Evolutionary conservation across 2,113 vertebrate genomes (phyloP).

Genomic region (Columba janthina): DNA sequence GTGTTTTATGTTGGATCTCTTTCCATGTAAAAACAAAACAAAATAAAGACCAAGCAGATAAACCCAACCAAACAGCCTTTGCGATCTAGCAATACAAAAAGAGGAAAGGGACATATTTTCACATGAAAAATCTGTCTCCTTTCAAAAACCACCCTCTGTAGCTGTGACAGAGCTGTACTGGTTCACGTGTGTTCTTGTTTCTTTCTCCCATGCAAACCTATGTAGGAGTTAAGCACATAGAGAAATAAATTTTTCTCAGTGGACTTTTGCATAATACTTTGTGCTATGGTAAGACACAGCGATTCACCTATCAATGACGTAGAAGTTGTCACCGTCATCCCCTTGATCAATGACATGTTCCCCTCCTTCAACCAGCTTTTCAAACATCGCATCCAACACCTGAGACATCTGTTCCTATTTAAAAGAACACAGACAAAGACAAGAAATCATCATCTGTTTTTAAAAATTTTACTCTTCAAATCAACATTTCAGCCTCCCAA

Average conservation of each 20-base stretch:
- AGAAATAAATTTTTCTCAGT: background rate
- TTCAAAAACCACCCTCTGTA: background rate
- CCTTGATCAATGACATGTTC: conserved; percentile 97
- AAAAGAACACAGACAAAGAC: conserved; percentile 24
- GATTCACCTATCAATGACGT: conserved; percentile 92
- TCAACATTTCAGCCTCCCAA: background rate
- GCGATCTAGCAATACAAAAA: background rate
- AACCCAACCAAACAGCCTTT: background rate
- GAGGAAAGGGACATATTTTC: background rate
- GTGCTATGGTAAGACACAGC: background rate
- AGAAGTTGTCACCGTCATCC: conserved; percentile 98
- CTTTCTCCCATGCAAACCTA: background rate
- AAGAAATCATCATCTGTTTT: background rate
- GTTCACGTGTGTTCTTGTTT: background rate
- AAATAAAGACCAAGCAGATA: background rate
- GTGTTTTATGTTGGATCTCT: background rate
- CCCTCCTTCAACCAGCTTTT: conserved; percentile 88
- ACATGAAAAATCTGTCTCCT: background rate
- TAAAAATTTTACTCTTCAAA: background rate
- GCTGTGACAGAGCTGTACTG: background rate
- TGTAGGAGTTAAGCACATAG: background rate
- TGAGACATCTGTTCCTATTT: conserved; percentile 96
- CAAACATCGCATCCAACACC: conserved; percentile 98
- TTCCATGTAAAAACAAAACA: background rate
- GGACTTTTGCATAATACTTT: background rate